Base-by-base conservation (phyloP, 2,888 invertebrate genomes). In the Chrysomela aeneicollis region DNA sequence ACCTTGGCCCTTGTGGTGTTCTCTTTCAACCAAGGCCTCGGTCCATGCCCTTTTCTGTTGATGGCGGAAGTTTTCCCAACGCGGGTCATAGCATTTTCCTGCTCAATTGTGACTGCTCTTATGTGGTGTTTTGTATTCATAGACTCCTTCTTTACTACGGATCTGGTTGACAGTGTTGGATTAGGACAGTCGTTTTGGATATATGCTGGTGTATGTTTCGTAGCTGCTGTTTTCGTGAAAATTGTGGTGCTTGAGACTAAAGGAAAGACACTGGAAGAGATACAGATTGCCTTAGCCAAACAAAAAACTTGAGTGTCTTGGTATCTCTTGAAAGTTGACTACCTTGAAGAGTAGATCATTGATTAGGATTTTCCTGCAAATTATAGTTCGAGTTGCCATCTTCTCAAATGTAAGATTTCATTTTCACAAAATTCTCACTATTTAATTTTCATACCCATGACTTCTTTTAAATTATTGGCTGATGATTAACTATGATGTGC, bases 11-110 rank as follows among this genome's bases (percentile, higher is more conserved):
- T 49, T 1, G 55, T 63, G 83, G 90, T 92, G 65, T 82, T 89
- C 61, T 87, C 89, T 0, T 93, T 92, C 82, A 90, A 92, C 70
- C 59, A 55, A 35, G 88, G 89, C 0, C 86, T 90, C 53, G 93
- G 95, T 1, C 91, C 92, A 0, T 79, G 93, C 35, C 90, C 92
- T 0, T 93, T 93, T 93, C 89, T 92, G 0, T 88, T 94, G 32
- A 87, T 93, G 86, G 90, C 91, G 0, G 94, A 94, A 80, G 86
- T 94, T 81, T 90, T 95, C 80, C 89, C 95, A 18, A 83, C 89
- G 0, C 90, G 92, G 71, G 67, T 73, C 1, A 74, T 71, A 62
- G 89, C 92, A 15, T 42, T 42, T 42, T 42, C 42, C 15, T 15
- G 42, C 12, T n/a, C 42, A n/a, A 42, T 42, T 15, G 42, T 42